Evolutionary conservation across 2,888 invertebrate genomes (phyloP), one percentile per base, ranked within the genome.

Genomic region (Eristalinus aeneus): DNA sequence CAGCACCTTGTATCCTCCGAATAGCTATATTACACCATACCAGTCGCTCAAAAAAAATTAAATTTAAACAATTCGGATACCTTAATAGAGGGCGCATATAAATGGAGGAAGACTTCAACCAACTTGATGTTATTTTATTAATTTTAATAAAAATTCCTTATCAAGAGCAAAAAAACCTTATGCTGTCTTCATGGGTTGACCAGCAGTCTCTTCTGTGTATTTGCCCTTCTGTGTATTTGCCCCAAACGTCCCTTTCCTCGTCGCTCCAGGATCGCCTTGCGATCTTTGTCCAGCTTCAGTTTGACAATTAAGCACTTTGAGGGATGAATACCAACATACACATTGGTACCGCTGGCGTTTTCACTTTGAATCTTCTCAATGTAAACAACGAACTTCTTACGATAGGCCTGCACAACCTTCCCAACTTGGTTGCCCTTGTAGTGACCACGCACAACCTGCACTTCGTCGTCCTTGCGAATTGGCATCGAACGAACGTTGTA

Each of bases 331-430:
- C 99, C 99, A 88, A 99, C 99, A 91, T 98, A 98, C 71, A 99
- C 99, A 89, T 97, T 98, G 88, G 99, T 97, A 88, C 99, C 99
- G 91, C 99, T 99, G 82, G 99, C 99, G 92, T 99, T 99, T 93
- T 99, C 99, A 91, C 99, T 95, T 93, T 99, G 99, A 92, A 99
- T 99, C 93, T 99, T 96, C 94, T 99, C 99, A 93, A 99, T 97
- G 94, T 99, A 98, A 90, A 99, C 96, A 64, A 99, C 98, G 93
- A 98, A 99, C 93, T 99, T 99, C 93, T 99, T 99, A 92, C 99
- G 96, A 95, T 99, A 99, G 16, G 98, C 97, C 93, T 99, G 98
- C 65, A 99, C 97, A 82, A 99, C 97, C 94, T 99, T 99, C 91
- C 99, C 99, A 74, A 98, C 97, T 94, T 99, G 99, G 92, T 98